Percentiles rank a stretch among this genome's conserved stretches.
Evolutionary conservation across 1,140 invertebrate genomes (phyloP).

Genomic region (Sesamia nonagrioides): DNA sequence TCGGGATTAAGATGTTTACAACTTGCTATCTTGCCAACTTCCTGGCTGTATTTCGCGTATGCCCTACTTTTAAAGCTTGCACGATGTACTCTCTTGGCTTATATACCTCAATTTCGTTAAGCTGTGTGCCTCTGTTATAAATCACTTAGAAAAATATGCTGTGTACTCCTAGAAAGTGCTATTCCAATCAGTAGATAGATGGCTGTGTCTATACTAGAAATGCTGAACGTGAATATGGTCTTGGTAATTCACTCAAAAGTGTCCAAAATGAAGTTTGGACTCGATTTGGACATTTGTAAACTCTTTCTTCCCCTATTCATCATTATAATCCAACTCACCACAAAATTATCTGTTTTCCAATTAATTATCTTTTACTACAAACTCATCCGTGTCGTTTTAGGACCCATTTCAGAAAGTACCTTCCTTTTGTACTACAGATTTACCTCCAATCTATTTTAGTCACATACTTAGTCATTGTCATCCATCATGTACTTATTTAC

Average conservation of each 20-base stretch:
- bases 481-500: constrained; percentile 31
- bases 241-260: not conserved
- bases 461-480: not conserved
- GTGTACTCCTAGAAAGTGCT: not conserved
- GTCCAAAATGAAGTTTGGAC: not conserved
- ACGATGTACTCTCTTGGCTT: not conserved
- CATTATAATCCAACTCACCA: not conserved
- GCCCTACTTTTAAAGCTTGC: constrained; percentile 23
- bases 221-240: not conserved
- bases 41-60: constrained; percentile 10
- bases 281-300: not conserved
- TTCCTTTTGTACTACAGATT: constrained; percentile 7
- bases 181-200: not conserved
- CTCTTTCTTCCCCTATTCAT: not conserved
- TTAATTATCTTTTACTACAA: not conserved
- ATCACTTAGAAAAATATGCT: constrained; percentile 3
- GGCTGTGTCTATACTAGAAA: not conserved
- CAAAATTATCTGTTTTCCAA: not conserved
- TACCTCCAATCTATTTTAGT: constrained; percentile 24
- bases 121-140: constrained; percentile 15
- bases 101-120: constrained; percentile 2
- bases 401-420: not conserved
- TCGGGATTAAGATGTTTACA: constrained; percentile 36
- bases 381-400: too few relatives aligned
- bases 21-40: constrained; percentile 32